Conservation (phyloP, 2,888 invertebrate species). For the Deilephila porcellus region DNA sequence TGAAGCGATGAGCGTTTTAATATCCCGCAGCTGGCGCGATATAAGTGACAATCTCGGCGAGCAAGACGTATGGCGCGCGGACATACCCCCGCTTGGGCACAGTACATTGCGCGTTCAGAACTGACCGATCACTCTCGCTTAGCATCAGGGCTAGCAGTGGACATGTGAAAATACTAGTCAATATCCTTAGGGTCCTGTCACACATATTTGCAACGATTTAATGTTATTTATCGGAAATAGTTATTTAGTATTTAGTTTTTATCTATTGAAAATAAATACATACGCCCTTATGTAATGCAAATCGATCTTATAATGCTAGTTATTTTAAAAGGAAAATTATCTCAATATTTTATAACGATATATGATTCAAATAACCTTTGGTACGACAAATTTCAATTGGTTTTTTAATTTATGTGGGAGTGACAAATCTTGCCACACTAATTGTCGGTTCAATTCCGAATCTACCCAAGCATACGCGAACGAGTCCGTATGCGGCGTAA, state of each 20-base stretch:
- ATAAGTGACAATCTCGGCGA: neutral
- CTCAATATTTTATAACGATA: no score
- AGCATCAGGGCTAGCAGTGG: neutral
- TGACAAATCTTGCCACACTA: constrained; percentile 2
- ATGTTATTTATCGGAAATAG: no score
- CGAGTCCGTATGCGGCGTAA: neutral
- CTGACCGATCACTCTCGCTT: neutral
- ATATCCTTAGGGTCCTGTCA: neutral
- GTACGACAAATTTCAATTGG: neutral
- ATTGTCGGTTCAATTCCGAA: neutral
- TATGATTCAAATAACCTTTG: no score
- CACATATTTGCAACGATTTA: no score
- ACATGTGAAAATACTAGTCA: neutral
- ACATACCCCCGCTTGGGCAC: neutral
- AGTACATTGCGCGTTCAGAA: neutral
- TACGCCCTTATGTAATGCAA: no score
- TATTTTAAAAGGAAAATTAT: no score
- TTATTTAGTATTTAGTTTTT: no score
- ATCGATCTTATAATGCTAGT: no score
- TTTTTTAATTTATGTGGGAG: neutral
- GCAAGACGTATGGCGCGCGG: constrained; percentile 2
- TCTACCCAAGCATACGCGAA: neutral
- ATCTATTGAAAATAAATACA: no score
- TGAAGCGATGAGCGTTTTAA: constrained; percentile 9
- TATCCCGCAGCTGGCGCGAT: neutral